Evolutionary conservation across 2,113 vertebrate genomes (phyloP).

Genomic region (Pristiophorus japonicus): DNA sequence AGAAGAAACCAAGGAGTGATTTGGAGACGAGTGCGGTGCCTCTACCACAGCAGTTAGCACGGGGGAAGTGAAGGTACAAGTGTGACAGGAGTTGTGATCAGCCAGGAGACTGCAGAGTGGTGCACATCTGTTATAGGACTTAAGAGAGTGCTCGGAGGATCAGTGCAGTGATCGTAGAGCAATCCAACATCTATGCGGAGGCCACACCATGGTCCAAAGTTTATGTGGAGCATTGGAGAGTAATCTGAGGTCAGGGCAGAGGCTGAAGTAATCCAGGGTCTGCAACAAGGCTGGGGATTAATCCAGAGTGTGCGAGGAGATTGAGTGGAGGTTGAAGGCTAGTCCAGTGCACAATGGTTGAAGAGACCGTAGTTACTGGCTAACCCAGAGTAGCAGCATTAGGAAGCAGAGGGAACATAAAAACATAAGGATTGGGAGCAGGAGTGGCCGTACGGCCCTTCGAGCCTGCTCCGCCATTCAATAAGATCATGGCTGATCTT

Average conservation of each 20-base stretch:
- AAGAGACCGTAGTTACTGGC: neutral
- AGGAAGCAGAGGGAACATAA: too few relatives aligned
- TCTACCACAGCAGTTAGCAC: too few relatives aligned
- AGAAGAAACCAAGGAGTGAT: neutral
- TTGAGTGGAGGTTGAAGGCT: neutral
- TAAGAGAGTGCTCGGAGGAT: neutral
- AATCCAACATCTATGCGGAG: neutral
- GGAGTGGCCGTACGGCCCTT: too few relatives aligned
- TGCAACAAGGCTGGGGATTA: neutral
- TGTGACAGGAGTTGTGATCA: neutral
- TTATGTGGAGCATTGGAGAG: neutral
- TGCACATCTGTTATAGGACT: neutral
- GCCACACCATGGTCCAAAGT: neutral
- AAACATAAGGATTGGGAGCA: too few relatives aligned
- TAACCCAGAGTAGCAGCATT: neutral
- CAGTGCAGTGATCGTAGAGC: neutral
- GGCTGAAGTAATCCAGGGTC: neutral
- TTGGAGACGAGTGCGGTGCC: neutral
- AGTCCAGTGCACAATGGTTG: neutral
- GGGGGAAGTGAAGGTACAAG: neutral
- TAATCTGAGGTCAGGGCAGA: neutral
- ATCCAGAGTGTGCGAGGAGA: neutral
- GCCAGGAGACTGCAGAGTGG: neutral
- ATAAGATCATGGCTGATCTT: too few relatives aligned
- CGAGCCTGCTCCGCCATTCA: too few relatives aligned